Conservation (phyloP, 2,797 vertebrate species). For the Malacoraja senta region DNA sequence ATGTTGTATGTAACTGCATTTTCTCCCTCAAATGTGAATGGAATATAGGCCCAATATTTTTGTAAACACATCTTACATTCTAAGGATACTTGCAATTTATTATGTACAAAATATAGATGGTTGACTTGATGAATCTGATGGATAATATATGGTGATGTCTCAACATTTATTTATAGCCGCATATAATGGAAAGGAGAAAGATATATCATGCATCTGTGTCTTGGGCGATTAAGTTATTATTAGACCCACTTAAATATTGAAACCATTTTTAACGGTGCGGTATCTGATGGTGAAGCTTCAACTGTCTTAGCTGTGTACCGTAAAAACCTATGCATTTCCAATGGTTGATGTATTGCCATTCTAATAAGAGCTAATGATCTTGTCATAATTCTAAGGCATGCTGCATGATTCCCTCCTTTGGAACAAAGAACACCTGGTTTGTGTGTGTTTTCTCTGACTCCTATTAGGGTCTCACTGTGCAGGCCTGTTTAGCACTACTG, state of each 20-base stretch:
- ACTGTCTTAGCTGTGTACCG: conserved; percentile 11
- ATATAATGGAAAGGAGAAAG: conserved; percentile 8
- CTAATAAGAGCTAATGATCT: neutral
- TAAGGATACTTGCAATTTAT: neutral
- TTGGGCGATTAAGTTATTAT: neutral
- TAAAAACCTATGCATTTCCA: neutral
- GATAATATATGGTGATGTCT: neutral
- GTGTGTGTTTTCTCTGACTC: conserved; percentile 85
- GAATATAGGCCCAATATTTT: neutral
- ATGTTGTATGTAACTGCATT: neutral
- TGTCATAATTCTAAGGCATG: conserved; percentile 59
- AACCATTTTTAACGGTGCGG: neutral
- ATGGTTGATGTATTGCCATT: conserved; percentile 9
- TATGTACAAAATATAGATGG: neutral
- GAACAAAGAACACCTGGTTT: conserved; percentile 75
- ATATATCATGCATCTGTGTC: neutral
- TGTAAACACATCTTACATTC: neutral
- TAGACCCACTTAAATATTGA: neutral
- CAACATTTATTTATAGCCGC: neutral
- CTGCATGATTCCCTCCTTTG: conserved; percentile 70
- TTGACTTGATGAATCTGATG: neutral
- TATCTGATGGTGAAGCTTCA: neutral
- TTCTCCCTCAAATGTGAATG: neutral
- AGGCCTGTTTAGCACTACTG: conserved; percentile 85
- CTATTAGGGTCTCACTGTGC: conserved; percentile 87